phyloP scores from a whole-genome alignment of 2,113 vertebrate species.

The Gnathonemus longibarbis region DNA sequence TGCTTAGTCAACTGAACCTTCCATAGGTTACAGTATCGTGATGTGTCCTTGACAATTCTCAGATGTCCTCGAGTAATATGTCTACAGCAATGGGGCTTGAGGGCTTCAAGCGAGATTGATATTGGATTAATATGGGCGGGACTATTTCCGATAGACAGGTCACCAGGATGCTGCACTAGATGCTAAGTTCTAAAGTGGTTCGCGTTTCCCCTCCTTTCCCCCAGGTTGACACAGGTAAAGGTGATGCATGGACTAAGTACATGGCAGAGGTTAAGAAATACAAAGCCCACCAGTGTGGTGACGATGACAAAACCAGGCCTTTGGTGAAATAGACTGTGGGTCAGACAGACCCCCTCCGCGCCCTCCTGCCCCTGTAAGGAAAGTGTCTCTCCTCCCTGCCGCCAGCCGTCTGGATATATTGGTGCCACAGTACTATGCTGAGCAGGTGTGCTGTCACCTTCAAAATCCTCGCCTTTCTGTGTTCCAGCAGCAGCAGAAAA shows the following conservation, averaged over 20 bases:
- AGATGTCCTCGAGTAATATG: background rate
- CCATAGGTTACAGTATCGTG: background rate
- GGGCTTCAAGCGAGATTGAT: background rate
- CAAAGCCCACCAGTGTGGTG: constrained; percentile 70
- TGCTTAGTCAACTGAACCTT: background rate
- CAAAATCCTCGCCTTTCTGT: background rate
- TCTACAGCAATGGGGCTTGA: background rate
- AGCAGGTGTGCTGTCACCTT: background rate
- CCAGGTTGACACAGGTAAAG: constrained; percentile 67
- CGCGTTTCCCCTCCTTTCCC: background rate
- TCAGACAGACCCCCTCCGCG: background rate
- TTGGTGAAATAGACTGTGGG: constrained; percentile 60
- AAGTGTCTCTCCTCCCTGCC: constrained; percentile 3
- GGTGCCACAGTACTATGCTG: constrained; percentile 36
- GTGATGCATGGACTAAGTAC: constrained; percentile 70
- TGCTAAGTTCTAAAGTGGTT: background rate
- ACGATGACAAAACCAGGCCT: constrained; percentile 70
- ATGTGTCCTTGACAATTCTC: background rate
- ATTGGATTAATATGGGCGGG: background rate
- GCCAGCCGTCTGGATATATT: constrained; percentile 38
- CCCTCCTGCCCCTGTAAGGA: background rate
- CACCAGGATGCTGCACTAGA: background rate
- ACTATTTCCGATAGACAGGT: background rate
- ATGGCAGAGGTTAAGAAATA: constrained; percentile 75
- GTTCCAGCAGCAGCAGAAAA: background rate